phyloP scores from a whole-genome alignment of 2,113 vertebrate genomes.

The Chaetops frenatus region DNA sequence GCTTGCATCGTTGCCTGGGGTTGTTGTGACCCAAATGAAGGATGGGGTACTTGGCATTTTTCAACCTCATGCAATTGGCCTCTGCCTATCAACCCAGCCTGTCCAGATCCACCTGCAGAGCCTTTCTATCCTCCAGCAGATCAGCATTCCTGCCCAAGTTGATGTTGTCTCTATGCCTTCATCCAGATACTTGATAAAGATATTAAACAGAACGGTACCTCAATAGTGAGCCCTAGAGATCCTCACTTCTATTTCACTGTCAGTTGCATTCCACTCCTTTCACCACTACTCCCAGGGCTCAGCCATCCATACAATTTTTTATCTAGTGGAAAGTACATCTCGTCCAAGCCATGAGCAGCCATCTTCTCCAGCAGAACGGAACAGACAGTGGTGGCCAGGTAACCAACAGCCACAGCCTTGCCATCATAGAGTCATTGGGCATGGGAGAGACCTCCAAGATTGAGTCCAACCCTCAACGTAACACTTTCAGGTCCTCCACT shows the following conservation, averaged over 20 bases:
- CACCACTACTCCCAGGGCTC: neutral
- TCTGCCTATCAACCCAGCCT: neutral
- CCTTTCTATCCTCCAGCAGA: neutral
- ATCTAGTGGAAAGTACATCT: neutral
- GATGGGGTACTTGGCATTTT: rapidly evolving
- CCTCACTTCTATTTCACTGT: neutral
- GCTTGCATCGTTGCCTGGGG: rapidly evolving
- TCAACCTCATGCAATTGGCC: neutral
- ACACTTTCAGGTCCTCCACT: neutral
- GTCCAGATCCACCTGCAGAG: neutral
- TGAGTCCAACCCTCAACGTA: neutral
- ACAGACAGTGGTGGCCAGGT: neutral
- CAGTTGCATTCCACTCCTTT: neutral
- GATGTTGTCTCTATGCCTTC: neutral
- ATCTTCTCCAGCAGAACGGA: neutral
- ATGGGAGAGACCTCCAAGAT: neutral
- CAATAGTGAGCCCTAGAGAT: neutral
- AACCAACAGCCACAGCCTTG: neutral
- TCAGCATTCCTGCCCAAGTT: neutral
- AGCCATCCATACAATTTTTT: neutral
- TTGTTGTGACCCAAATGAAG: neutral
- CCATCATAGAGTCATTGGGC: too few species aligned
- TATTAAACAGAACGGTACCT: neutral
- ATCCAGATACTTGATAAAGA: neutral
- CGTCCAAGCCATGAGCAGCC: neutral